Percentiles rank a stretch among this genome's conserved stretches.
Conservation (phyloP, 1,140 invertebrate species). For the Lepidurus apus region DNA sequence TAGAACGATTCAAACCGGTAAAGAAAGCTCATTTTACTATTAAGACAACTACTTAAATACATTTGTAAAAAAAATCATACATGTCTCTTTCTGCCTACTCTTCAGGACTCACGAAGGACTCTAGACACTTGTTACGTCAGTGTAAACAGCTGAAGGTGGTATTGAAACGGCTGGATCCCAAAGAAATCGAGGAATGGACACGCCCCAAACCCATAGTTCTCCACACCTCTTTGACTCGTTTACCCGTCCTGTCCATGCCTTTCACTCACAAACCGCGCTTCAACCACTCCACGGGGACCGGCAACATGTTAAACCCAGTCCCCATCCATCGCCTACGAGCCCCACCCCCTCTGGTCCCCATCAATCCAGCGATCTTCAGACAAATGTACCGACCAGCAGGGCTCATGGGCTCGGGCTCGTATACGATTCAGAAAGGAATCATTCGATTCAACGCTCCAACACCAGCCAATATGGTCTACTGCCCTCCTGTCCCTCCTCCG, state of each 20-base stretch:
- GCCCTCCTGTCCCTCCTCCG: not conserved
- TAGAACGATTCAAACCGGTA: conserved; percentile 25
- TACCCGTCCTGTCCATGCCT: not conserved
- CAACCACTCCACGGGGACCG: not conserved
- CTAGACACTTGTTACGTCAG: not conserved
- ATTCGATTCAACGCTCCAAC: not conserved
- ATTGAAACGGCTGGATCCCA: conserved; percentile 19
- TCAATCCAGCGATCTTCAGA: not conserved
- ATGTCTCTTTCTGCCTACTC: not conserved
- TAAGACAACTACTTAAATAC: not conserved
- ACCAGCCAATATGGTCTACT: not conserved
- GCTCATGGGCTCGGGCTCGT: not conserved
- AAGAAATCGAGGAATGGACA: conserved; percentile 27
- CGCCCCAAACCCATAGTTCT: conserved; percentile 24
- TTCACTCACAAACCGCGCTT: not conserved
- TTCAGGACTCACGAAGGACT: conserved; percentile 27
- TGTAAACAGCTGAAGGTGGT: conserved; percentile 7
- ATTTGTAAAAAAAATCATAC: not conserved
- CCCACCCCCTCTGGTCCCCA: not conserved
- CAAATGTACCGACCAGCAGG: conserved; percentile 1
- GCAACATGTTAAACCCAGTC: not conserved
- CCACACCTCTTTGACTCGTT: not conserved
- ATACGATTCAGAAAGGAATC: not conserved
- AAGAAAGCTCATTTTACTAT: not conserved
- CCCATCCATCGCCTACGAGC: not conserved